Evolutionary conservation across 2,888 invertebrate species (phyloP).

Genomic region (Eristalis tenax): DNA sequence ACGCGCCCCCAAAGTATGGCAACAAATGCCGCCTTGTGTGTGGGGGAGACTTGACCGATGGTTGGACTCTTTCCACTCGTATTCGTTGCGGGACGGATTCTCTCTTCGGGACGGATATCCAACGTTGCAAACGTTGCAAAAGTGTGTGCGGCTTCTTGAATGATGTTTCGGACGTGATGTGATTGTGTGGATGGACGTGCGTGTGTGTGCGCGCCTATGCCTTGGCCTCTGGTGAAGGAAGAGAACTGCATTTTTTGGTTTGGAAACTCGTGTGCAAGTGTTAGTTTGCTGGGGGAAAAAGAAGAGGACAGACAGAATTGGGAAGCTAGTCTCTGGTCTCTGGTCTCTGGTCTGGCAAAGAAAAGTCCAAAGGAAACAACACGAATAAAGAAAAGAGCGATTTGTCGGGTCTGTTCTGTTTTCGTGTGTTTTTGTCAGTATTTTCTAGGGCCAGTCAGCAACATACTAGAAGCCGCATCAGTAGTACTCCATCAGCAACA

Average conservation of each 20-base stretch:
- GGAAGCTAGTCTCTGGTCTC: slow-evolving; percentile 41
- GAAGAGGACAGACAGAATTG: slow-evolving; percentile 71
- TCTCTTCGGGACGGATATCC: slow-evolving; percentile 52
- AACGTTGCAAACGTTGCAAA: slow-evolving; percentile 57
- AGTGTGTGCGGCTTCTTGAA: slow-evolving; percentile 28
- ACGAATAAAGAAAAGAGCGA: slow-evolving; percentile 25
- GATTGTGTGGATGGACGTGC: not conserved
- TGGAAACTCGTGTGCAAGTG: slow-evolving; percentile 30
- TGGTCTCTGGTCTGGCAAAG: slow-evolving; percentile 7
- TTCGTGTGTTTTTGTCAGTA: not conserved
- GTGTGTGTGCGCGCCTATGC: slow-evolving; percentile 11
- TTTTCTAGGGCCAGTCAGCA: slow-evolving; percentile 67
- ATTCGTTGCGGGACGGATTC: slow-evolving; percentile 15
- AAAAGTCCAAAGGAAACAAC: slow-evolving; percentile 7
- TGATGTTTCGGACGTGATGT: slow-evolving; percentile 39
- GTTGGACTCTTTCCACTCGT: slow-evolving; percentile 44
- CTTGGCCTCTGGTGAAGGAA: slow-evolving; percentile 54
- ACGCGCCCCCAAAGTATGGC: slow-evolving; percentile 12
- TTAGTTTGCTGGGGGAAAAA: slow-evolving; percentile 58
- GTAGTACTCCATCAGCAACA: slow-evolving; percentile 65
- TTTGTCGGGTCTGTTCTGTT: slow-evolving; percentile 3
- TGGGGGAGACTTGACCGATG: slow-evolving; percentile 28
- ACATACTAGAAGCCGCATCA: slow-evolving; percentile 70
- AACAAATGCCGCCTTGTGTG: slow-evolving; percentile 23
- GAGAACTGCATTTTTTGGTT: slow-evolving; percentile 67